These are phyloP conservation scores for Pristionchus fissidentatus DNA, from an alignment of 2,888 invertebrate species.

Conservation along the genomic window DNA sequence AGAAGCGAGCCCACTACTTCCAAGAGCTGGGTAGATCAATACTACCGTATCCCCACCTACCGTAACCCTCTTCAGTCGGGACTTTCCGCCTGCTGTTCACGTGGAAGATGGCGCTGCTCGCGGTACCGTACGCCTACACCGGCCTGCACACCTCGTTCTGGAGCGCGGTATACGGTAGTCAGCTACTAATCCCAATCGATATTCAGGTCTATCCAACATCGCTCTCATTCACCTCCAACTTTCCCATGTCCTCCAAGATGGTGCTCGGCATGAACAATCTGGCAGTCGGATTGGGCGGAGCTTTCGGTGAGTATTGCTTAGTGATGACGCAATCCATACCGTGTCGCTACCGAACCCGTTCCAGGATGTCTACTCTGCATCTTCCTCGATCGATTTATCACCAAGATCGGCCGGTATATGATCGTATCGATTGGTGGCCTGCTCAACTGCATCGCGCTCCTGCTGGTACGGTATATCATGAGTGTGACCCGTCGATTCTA, in stretches of 20 bases:
- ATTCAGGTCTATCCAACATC: constrained; percentile 47
- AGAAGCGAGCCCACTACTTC: constrained; percentile 20
- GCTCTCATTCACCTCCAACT: constrained; percentile 44
- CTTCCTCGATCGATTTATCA: constrained; percentile 17
- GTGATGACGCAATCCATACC: background rate
- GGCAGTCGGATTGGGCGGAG: constrained; percentile 38
- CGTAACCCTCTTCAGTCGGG: background rate
- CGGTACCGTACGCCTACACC: constrained; percentile 38
- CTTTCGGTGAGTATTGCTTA: background rate
- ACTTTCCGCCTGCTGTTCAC: constrained; percentile 40
- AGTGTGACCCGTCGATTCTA: background rate
- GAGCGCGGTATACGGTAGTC: constrained; percentile 6
- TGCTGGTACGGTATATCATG: constrained; percentile 27
- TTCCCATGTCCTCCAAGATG: constrained; percentile 40
- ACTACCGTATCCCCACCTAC: background rate
- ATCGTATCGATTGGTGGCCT: background rate
- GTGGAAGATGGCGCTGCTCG: constrained; percentile 36
- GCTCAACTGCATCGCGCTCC: constrained; percentile 36
- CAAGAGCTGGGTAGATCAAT: constrained; percentile 7
- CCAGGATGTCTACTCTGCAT: constrained; percentile 35
- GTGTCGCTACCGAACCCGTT: background rate
- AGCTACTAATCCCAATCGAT: background rate
- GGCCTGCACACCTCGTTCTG: constrained; percentile 46
- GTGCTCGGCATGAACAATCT: constrained; percentile 47
- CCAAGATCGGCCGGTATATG: constrained; percentile 11